Percentiles rank a stretch among this genome's conserved stretches.
These are phyloP conservation scores for Brachionus plicatilis DNA, from an alignment of 1,140 invertebrate species.

Conservation along the genomic window DNA sequence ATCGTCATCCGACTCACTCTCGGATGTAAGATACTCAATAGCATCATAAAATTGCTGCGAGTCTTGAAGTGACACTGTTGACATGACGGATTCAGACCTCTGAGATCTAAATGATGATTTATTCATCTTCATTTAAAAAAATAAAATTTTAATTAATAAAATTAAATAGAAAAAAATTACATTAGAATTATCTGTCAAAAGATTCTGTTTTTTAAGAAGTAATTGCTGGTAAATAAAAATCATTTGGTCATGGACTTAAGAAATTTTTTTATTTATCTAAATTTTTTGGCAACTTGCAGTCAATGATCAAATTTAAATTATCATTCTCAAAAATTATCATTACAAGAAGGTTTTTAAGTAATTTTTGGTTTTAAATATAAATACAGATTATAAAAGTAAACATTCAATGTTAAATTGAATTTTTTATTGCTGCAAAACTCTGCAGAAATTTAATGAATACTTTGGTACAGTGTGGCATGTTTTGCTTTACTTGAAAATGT, in stretches of 20 bases:
- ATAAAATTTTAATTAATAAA: not conserved
- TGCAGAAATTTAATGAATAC: too few relatives aligned
- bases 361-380: too few relatives aligned
- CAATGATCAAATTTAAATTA: too few relatives aligned
- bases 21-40: slow-evolving; percentile 38
- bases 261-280: not conserved
- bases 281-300: not conserved
- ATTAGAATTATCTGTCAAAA: not conserved
- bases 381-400: too few relatives aligned
- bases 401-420: too few relatives aligned
- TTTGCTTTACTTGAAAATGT: too few relatives aligned
- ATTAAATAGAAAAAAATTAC: not conserved
- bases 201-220: slow-evolving; percentile 3
- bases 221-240: slow-evolving; percentile 36
- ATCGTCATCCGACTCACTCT: slow-evolving; percentile 29
- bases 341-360: too few relatives aligned
- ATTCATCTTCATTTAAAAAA: not conserved
- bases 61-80: slow-evolving; percentile 24
- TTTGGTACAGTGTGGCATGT: too few relatives aligned
- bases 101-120: not conserved
- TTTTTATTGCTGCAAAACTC: too few relatives aligned
- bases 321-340: too few relatives aligned
- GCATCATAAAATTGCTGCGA: slow-evolving; percentile 39
- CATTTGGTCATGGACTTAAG: slow-evolving; percentile 11
- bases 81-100: slow-evolving; percentile 16